Evolutionary conservation across 1,140 invertebrate genomes (phyloP).

Genomic region (Monochamus saltuarius): DNA sequence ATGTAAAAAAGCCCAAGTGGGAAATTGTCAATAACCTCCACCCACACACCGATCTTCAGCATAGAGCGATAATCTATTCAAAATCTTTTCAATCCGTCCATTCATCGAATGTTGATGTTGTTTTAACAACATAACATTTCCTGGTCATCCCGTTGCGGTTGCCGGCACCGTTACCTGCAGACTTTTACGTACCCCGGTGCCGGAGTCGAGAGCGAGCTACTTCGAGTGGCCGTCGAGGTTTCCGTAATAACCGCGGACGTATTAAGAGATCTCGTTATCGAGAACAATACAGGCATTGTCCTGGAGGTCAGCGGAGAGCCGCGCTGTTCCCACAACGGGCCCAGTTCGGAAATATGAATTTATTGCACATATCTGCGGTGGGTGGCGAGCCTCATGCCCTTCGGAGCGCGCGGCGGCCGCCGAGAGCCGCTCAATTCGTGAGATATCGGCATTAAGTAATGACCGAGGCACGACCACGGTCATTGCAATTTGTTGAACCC

Average conservation of each 20-base stretch:
- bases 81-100: too few species aligned
- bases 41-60: too few species aligned
- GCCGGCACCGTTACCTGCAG: too few species aligned
- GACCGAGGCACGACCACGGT: slow-evolving; percentile 38
- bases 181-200: too few species aligned
- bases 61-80: too few species aligned
- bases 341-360: slow-evolving; percentile 43
- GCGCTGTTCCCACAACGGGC: slow-evolving; percentile 33
- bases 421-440: slow-evolving; percentile 36
- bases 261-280: slow-evolving; percentile 34
- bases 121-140: too few species aligned
- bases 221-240: slow-evolving; percentile 15
- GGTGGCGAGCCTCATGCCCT: slow-evolving; percentile 45
- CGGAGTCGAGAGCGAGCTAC: too few species aligned
- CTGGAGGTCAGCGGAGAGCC: slow-evolving; percentile 3
- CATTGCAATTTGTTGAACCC: slow-evolving; percentile 48
- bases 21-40: too few species aligned
- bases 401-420: slow-evolving; percentile 35
- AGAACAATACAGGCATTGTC: slow-evolving; percentile 36
- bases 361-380: slow-evolving; percentile 44
- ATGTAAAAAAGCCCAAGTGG: too few species aligned
- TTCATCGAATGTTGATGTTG: too few species aligned
- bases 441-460: slow-evolving; percentile 43
- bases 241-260: slow-evolving; percentile 28
- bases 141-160: too few species aligned